These are phyloP conservation scores for Cyaniris semiargus DNA, from an alignment of 2,888 invertebrate species.

Conservation along the genomic window DNA sequence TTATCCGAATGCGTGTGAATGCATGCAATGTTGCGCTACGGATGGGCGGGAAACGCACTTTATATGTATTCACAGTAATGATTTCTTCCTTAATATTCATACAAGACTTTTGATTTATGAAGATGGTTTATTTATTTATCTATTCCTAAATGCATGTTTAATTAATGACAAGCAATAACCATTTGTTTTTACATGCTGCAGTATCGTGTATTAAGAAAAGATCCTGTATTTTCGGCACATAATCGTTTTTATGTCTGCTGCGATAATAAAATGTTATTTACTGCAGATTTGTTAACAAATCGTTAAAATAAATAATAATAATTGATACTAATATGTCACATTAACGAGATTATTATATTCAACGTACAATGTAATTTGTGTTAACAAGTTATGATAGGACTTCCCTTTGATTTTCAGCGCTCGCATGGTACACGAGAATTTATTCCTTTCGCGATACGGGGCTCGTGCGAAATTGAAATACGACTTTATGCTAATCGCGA, in stretches of 20 bases:
- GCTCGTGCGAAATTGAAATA: conserved; percentile 63
- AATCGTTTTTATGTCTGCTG: neutral
- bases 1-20: conserved; percentile 78
- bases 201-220: neutral
- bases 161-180: neutral
- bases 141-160: conserved; percentile 8
- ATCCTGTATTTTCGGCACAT: no score
- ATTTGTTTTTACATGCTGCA: neutral
- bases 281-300: neutral
- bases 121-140: conserved; percentile 16
- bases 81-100: conserved; percentile 49
- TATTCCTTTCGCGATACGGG: conserved; percentile 48
- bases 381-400: conserved; percentile 36
- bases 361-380: conserved; percentile 33
- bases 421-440: conserved; percentile 55
- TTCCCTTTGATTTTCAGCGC: conserved; percentile 61
- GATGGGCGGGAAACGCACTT: conserved; percentile 69
- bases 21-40: conserved; percentile 67
- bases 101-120: conserved; percentile 16
- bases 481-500: conserved; percentile 63
- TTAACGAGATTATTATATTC: conserved; percentile 27
- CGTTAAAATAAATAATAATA: neutral
- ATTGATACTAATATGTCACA: conserved; percentile 19
- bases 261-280: neutral
- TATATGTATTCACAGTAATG: conserved; percentile 53